A percentile compares a stretch with the other conserved stretches of the same genome.
These are phyloP conservation scores for Oncorhynchus keta DNA, from an alignment of 2,113 vertebrate species.

Conservation along the genomic window DNA sequence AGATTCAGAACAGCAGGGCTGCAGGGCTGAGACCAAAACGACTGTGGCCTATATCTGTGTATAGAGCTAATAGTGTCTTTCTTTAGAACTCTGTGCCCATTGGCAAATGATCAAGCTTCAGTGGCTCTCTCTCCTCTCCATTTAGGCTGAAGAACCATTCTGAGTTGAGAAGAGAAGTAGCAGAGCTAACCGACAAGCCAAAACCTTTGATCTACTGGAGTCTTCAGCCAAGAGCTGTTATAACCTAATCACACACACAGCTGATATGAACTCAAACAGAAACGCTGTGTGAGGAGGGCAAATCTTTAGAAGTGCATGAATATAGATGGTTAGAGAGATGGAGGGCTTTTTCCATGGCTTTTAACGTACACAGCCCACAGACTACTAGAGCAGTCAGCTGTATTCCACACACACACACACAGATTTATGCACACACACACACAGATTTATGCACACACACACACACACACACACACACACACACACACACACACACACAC, in stretches of 20 bases:
- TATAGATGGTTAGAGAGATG: conserved; percentile 35
- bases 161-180: neutral
- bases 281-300: conserved; percentile 41
- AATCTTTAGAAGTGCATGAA: conserved; percentile 63
- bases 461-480: conserved; percentile 9
- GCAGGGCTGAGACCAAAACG: neutral
- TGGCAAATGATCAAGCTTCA: neutral
- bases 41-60: neutral
- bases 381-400: conserved; percentile 16
- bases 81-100: neutral
- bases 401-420: conserved; percentile 10
- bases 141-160: neutral
- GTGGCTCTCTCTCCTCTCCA: neutral
- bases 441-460: neutral
- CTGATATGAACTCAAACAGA: conserved; percentile 68
- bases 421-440: neutral
- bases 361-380: conserved; percentile 31
- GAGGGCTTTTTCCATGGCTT: neutral
- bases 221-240: too few species aligned
- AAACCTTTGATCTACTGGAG: conserved; percentile 56
- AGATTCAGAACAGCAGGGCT: neutral
- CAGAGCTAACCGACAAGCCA: too few species aligned
- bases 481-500: conserved; percentile 4
- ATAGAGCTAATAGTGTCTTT: neutral
- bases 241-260: conserved; percentile 65